Evolutionary conservation across 2,797 vertebrate genomes (phyloP), one percentile per base, ranked within the genome.

Genomic region (Anabas testudineus): DNA sequence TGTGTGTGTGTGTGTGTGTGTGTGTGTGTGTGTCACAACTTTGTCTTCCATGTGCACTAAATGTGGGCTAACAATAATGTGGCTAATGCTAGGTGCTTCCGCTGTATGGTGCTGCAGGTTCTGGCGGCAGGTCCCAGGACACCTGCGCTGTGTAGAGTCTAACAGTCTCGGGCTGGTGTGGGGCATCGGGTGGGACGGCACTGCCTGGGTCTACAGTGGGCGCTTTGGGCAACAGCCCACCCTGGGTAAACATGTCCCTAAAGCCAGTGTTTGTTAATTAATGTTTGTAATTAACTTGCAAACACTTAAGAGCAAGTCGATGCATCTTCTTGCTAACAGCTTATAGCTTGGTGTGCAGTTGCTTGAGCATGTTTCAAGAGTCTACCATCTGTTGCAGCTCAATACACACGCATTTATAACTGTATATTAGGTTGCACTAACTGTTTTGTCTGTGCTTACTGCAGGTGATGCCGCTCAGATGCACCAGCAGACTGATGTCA

Each of bases 121-220:
- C 88, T 99, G 98, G 98, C 93, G 95, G 10, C 98, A 98, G 88
- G 92, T 99, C 72, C 97, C 96, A 2, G 98, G 97, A 28, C 98
- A 99, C 88, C 94, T 99, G 83, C 93, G 93, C 39, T 70, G 94
- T 76, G 87, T 99, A 39, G 97, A 99, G 86, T 95, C 95, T 90
- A 97, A 95, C 89, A 94, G 94, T 90, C 92, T 87, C 24, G 97
- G 97, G 32, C 92, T 99, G 71, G 97, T 98, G 58, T 99, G 98
- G 98, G 98, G 97, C 78, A 54, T 99, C 45, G 96, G 97, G 78
- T 96, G 95, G 6, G 96, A 99, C 85, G 94, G 95, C 92, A 96
- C 96, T 0, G 95, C 97, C 78, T 99, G 98, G 98, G 95, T 96
- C 59, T 95, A 97, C 87, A 96, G 95, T 0, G 96, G 95, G 0